These are phyloP conservation scores for Drosophila kanekoi DNA, from an alignment of 2,888 invertebrate species.

Conservation along the genomic window DNA sequence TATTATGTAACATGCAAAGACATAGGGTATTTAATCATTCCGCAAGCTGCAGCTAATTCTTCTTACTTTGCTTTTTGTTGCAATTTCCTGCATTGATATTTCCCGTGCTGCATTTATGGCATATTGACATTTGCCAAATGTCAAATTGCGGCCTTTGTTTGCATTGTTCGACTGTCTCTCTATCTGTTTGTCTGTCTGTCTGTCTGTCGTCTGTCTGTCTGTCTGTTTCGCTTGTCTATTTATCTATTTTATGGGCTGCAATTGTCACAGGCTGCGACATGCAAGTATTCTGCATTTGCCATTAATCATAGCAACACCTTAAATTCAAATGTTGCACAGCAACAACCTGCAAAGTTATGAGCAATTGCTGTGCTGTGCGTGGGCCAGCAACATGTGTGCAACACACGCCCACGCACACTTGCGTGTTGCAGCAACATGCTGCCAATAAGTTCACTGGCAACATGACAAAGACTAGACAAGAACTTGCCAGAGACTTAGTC, in stretches of 20 bases:
- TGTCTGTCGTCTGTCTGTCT: background rate
- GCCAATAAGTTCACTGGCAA: constrained; percentile 32
- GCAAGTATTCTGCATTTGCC: constrained; percentile 31
- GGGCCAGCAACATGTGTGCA: constrained; percentile 29
- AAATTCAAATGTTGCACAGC: constrained; percentile 34
- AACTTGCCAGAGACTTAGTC: constrained; percentile 21
- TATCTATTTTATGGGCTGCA: constrained; percentile 39
- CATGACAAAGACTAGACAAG: constrained; percentile 33
- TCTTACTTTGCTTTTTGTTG: constrained; percentile 9
- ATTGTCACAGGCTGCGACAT: constrained; percentile 33
- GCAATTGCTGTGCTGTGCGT: constrained; percentile 49
- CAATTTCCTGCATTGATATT: constrained; percentile 19
- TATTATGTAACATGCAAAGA: too few species aligned
- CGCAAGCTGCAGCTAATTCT: background rate
- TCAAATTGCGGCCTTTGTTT: constrained; percentile 69
- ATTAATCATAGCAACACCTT: constrained; percentile 68
- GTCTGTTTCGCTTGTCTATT: constrained; percentile 13
- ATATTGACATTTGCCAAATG: constrained; percentile 77
- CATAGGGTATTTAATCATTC: background rate
- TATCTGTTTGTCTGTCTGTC: constrained; percentile 1
- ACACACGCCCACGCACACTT: constrained; percentile 26
- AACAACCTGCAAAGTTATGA: constrained; percentile 66
- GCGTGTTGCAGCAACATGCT: constrained; percentile 66
- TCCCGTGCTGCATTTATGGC: constrained; percentile 53
- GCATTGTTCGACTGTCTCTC: constrained; percentile 31